phyloP scores from a whole-genome alignment of 37 sponge, comb jelly and placozoan species.

The Trichoplax adhaerens region DNA sequence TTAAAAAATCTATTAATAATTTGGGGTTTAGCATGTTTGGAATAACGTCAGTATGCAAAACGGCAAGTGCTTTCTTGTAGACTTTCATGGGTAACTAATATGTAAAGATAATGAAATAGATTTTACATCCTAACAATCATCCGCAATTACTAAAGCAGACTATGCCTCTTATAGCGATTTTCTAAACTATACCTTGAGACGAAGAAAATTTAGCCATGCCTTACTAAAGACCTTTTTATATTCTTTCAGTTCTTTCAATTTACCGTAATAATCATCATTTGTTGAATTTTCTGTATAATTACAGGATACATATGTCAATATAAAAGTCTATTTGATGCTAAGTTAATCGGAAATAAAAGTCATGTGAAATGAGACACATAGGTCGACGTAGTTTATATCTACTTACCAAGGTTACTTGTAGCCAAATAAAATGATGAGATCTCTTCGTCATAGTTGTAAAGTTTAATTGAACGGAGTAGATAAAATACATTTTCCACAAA shows the following conservation, averaged over 20 bases:
- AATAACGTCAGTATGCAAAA: slow-evolving; percentile 64
- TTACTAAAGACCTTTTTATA: slow-evolving; percentile 37
- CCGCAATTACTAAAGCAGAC: background rate
- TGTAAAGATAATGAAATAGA: no score
- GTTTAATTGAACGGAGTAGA: background rate
- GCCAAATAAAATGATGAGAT: background rate
- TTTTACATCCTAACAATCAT: no score
- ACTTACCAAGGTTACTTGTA: no score
- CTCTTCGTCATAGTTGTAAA: slow-evolving; percentile 18
- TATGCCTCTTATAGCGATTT: background rate
- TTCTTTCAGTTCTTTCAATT: slow-evolving; percentile 7
- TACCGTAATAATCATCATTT: background rate
- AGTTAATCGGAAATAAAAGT: no score
- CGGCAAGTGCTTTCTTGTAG: slow-evolving; percentile 26
- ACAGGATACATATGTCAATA: no score
- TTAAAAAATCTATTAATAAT: slow-evolving; percentile 80
- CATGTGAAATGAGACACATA: no score
- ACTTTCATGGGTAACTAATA: slow-evolving; percentile 3
- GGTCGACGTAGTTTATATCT: no score
- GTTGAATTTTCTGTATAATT: background rate
- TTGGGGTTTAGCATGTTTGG: slow-evolving; percentile 82
- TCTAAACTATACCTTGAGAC: slow-evolving; percentile 42
- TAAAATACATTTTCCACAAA: no score
- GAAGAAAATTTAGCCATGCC: slow-evolving; percentile 64
- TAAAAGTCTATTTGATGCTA: no score